Evolutionary conservation across 1,140 invertebrate genomes (phyloP), one percentile per base, ranked within the genome.

Genomic region (Pristionchus pacificus): DNA sequence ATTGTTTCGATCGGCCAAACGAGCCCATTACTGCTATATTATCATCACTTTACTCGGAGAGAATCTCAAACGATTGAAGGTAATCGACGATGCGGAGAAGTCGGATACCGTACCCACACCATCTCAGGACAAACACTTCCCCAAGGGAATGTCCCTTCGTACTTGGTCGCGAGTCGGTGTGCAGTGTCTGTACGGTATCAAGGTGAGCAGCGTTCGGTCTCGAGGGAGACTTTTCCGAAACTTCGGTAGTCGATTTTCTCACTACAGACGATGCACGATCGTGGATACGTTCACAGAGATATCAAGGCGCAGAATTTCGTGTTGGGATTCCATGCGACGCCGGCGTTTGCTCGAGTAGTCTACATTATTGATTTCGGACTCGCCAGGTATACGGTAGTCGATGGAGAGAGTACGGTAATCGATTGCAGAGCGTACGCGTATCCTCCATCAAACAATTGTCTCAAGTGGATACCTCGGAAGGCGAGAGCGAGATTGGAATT

Each of bases 271-370:
- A 33, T 75, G 24, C 74, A 75, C 60, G 74, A 75, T 33, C 25
- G 29, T 24, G 74, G 74, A 29, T 75, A 68, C 31, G 38, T 75
- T 19, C 74, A 75, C 59, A 32, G 74, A 0, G 78, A 79, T 60
- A 77, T 79, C 27, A 79, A 79, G 49, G 78, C 78, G 2, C 65
- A 74, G 10, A 79, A 79, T 64, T 79, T 79, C 61, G 70, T 77
- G 3, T 66, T 79, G 73, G 78, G 78, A 27, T 32, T 74, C 55
- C 13, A 62, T 19, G 10, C 25, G 2, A 71, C 74, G 6, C 2
- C 15, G 1, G 71, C 74, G 33, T 25, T 66, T 30, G 66, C 70
- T 15, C 31, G 65, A 49, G 70, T 74, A 24, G 74, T 77, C 25
- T 64, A 70, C 55, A 65, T 77, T 19, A 38, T 76, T 25, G 75